Evolutionary conservation across 2,888 invertebrate species (phyloP).

Genomic region (Vannuccia rotundouncinata): DNA sequence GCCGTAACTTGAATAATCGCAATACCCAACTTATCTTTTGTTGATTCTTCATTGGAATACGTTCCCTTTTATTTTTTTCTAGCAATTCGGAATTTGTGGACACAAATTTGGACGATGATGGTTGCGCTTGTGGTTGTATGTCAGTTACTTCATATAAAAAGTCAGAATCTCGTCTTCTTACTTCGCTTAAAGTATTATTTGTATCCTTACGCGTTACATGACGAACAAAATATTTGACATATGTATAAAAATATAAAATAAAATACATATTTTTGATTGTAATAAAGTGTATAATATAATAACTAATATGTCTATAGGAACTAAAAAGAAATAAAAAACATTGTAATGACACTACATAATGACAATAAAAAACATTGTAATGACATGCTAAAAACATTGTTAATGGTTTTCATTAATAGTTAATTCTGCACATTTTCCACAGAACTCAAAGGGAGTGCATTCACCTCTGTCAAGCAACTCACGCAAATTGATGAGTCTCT

Average conservation of each 20-base stretch:
- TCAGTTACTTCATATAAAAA: too few relatives aligned
- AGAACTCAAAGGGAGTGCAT: not conserved
- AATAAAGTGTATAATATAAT: too few relatives aligned
- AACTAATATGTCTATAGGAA: not conserved
- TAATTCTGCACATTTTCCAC: not conserved
- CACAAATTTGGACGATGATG: too few relatives aligned
- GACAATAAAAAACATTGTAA: too few relatives aligned
- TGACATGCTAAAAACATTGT: not conserved
- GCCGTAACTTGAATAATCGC: not conserved
- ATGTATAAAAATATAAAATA: too few relatives aligned
- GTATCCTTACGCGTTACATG: not conserved
- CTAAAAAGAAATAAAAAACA: not conserved
- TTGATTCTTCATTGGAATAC: not conserved
- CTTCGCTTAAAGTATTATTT: not conserved
- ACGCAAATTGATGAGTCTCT: not conserved
- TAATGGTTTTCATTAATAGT: too few relatives aligned
- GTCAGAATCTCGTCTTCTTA: not conserved
- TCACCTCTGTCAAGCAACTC: not conserved
- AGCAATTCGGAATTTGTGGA: not conserved
- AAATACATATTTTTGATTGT: too few relatives aligned
- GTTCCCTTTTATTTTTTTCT: not conserved
- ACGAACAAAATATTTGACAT: too few relatives aligned
- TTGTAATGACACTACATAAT: not conserved
- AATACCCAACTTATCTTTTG: not conserved
- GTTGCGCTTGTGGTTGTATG: too few relatives aligned